Evolutionary conservation across 2,797 vertebrate genomes (phyloP), one percentile per base, ranked within the genome.

Genomic region (Amphiprion clarkii): DNA sequence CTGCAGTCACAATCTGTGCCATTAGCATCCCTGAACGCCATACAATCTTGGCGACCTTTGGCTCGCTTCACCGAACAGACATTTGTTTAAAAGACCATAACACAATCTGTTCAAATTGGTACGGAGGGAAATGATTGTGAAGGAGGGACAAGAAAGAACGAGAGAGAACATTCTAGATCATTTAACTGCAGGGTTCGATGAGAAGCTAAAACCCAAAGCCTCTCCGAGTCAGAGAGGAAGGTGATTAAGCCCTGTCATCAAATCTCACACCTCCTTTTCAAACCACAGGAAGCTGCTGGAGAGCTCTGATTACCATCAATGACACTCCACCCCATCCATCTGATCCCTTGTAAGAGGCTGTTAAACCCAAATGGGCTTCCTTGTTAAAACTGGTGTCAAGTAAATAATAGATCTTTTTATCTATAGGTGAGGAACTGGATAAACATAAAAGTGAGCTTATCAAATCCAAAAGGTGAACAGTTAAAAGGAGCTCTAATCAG

Each of bases 241-340:
- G 69, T 78, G 84, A 93, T 87, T 88, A 86, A 84, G 87, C 19
- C 72, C 72, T 13, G 69, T 78, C 84, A 77, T 89, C 80, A 83
- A 83, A 84, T 84, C 79, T 76, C 64, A 71, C 80, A 75, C 73
- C 69, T 86, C 54, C 58, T 74, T 71, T 74, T 79, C 73, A 48
- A 84, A 63, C 73, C 61, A 78, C 71, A 46, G 78, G 82, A 89
- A 86, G 87, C 62, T 16, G 61, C 79, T 76, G 71, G 80, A 87
- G 84, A 87, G 85, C 74, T 56, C 81, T 62, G 90, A 93, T 93
- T 90, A 89, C 67, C 84, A 91, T 89, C 87, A 19, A 89, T 87
- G 90, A 82, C 87, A 82, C 88, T 84, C 78, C 78, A 91, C 56
- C 87, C 74, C 61, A 78, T 88, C 85, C 81, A 88, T 86, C 89